Evolutionary conservation across 1,140 invertebrate genomes (phyloP).

Genomic region (Aethina tumida): DNA sequence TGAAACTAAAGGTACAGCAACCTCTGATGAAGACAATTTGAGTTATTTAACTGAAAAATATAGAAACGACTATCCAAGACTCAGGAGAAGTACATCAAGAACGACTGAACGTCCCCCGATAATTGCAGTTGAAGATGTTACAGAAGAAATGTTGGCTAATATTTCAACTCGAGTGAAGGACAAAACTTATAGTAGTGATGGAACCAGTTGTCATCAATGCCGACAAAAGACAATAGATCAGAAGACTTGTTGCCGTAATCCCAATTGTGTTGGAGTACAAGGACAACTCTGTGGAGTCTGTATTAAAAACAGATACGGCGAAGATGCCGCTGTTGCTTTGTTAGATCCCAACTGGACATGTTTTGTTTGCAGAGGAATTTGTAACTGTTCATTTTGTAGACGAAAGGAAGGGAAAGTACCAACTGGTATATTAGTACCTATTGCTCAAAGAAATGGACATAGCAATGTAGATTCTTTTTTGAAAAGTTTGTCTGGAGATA

Average conservation of each 20-base stretch:
- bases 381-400: constrained; percentile 42
- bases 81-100: constrained; percentile 6
- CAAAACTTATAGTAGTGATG: constrained; percentile 31
- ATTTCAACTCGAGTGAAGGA: constrained; percentile 23
- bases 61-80: constrained; percentile 14
- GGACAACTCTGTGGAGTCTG: constrained; percentile 43
- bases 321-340: constrained; percentile 34
- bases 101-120: constrained; percentile 1
- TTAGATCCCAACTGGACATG: constrained; percentile 40
- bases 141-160: constrained; percentile 33
- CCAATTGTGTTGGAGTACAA: constrained; percentile 36
- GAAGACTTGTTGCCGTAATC: constrained; percentile 39
- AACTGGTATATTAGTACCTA: constrained; percentile 36
- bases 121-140: constrained; percentile 30
- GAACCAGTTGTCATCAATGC: constrained; percentile 39
- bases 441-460: constrained; percentile 32
- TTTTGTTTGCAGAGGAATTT: constrained; percentile 38
- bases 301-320: constrained; percentile 37
- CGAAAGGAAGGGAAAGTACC: constrained; percentile 36
- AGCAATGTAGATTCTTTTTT: constrained; percentile 27
- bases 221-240: constrained; percentile 41
- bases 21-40: background rate
- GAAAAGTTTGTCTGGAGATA: constrained; percentile 12
- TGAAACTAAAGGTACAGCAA: constrained; percentile 9
- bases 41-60: constrained; percentile 6